These are phyloP conservation scores for Oscheius sp. DNA, from an alignment of 2,888 invertebrate species.

Conservation along the genomic window DNA sequence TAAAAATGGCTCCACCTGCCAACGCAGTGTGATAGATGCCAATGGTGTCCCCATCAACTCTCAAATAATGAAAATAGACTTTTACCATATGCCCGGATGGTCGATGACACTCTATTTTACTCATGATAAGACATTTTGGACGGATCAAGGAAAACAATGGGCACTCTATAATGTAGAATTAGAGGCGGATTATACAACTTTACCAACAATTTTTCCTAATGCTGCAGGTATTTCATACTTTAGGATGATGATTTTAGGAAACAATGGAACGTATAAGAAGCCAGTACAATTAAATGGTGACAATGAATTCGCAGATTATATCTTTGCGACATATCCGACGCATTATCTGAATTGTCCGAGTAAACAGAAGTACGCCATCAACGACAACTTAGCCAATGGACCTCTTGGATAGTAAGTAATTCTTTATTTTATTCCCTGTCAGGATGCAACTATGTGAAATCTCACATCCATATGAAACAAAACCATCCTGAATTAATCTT, in stretches of 20 bases:
- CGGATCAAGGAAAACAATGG: conserved; percentile 36
- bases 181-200: conserved; percentile 44
- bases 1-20: not conserved
- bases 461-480: too few species aligned
- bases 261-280: conserved; percentile 8
- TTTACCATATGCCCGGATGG: conserved; percentile 30
- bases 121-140: conserved; percentile 32
- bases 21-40: not conserved
- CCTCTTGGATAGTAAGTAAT: conserved; percentile 44
- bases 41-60: not conserved
- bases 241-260: not conserved
- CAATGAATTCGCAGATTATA: conserved; percentile 30
- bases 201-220: conserved; percentile 38
- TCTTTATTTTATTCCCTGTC: not conserved
- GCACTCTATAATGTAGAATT: conserved; percentile 45
- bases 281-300: conserved; percentile 15
- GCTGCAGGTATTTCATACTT: conserved; percentile 26
- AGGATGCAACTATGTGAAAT: too few species aligned
- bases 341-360: conserved; percentile 49
- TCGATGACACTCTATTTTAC: conserved; percentile 14
- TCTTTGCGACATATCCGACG: conserved; percentile 34
- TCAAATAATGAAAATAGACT: conserved; percentile 13
- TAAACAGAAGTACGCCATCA: conserved; percentile 49
- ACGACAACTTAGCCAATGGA: conserved; percentile 37
- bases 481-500: too few species aligned